Conservation (phyloP, 2,888 invertebrate species). For the Apocheima hispidaria region DNA sequence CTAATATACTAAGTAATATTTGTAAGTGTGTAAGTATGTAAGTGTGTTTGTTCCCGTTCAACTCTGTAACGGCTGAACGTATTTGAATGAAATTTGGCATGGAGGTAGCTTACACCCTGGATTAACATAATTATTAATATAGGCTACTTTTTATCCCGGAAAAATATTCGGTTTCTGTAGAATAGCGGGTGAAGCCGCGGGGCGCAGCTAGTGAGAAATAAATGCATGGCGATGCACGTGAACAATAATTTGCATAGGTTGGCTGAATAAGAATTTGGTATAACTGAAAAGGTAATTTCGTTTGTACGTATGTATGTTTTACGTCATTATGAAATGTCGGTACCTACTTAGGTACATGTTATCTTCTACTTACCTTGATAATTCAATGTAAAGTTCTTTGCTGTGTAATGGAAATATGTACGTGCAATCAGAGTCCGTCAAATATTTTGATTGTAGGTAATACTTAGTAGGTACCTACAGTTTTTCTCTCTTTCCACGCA, state of each 20-base stretch:
- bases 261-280: not conserved
- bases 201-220: too few relatives aligned
- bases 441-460: not conserved
- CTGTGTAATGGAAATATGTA: constrained; percentile 41
- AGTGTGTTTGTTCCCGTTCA: too few relatives aligned
- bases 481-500: too few relatives aligned
- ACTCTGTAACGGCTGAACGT: too few relatives aligned
- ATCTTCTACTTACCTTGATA: not conserved
- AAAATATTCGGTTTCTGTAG: too few relatives aligned
- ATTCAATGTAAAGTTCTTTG: not conserved
- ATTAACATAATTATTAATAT: too few relatives aligned
- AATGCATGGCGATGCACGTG: not conserved
- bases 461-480: not conserved
- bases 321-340: not conserved
- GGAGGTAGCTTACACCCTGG: too few relatives aligned
- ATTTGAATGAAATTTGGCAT: too few relatives aligned
- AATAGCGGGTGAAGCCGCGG: too few relatives aligned
- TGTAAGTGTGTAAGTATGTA: too few relatives aligned
- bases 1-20: too few relatives aligned
- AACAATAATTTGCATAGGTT: not conserved
- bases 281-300: not conserved
- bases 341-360: not conserved
- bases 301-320: not conserved
- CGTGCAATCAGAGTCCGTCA: constrained; percentile 23
- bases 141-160: too few relatives aligned